phyloP scores from a whole-genome alignment of 1,140 invertebrate genomes.

The Caenorhabditis brenneri region DNA sequence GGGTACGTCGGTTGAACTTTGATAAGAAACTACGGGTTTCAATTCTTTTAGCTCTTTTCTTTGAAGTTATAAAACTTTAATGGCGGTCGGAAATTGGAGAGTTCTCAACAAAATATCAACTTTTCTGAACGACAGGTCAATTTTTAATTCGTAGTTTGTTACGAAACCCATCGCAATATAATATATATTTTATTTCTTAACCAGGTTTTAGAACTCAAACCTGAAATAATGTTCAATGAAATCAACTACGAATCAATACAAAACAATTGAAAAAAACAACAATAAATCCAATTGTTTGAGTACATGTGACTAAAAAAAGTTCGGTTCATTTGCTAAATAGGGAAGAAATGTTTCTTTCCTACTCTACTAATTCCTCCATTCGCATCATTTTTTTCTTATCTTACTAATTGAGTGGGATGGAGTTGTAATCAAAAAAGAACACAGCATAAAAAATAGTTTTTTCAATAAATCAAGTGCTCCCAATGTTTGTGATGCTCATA shows the following conservation, averaged over 20 bases:
- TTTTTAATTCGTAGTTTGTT: too few relatives aligned
- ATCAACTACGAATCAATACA: neutral
- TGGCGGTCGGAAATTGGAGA: neutral
- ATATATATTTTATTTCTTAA: too few relatives aligned
- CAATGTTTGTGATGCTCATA: neutral
- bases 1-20: neutral
- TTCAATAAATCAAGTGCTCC: neutral
- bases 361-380: neutral
- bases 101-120: neutral
- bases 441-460: neutral
- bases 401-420: neutral
- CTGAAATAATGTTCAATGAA: too few relatives aligned
- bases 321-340: neutral
- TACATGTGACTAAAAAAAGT: neutral
- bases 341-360: neutral
- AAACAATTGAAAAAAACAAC: neutral
- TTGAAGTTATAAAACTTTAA: neutral
- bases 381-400: constrained; percentile 3
- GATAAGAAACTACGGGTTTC: neutral
- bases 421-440: neutral
- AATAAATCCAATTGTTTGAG: neutral
- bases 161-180: too few relatives aligned
- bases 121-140: neutral
- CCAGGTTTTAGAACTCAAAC: too few relatives aligned
- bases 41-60: neutral